Base-by-base conservation (phyloP, 2,888 invertebrate genomes). In the Spilarctia lutea region DNA sequence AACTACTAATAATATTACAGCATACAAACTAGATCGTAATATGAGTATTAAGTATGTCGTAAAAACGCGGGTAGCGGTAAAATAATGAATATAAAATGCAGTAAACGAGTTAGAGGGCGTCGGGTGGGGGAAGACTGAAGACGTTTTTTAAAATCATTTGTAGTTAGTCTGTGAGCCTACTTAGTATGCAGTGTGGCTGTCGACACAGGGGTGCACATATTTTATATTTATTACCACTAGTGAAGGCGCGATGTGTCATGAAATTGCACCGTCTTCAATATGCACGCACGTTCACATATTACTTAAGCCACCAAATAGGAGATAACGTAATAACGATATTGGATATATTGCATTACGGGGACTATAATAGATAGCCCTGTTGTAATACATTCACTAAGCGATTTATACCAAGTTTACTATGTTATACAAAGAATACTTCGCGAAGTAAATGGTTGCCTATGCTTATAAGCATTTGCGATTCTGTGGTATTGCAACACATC, bases 221-320 rank as follows among this genome's bases (percentile, higher is more conserved):
- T 93, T 94, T 93, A 94, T 93, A 93, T 94, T 94, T 94, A 94
- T 93, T 92, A 91, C 90, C 85, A 87, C 89, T 89, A 90, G 80
- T 84, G 89, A 74, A 88, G 86, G 87, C 90, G 89, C 91, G 89
- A 89, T 89, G 89, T 88, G 88, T 88, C 83, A 89, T 87, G 89
- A 92, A 92, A 93, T 93, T 94, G 93, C 93, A 92, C 80, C 85
- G 75, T 74, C 85, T 85, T 87, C 88, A 86, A 89, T 90, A 89
- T 91, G 91, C 91, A 88, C 76, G 79, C 85, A 75, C 76, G 83
- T 74, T 73, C 85, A 86, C 88, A 81, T 85, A 82, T 86, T 86
- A 87, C 86, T 87, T 86, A 86, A 86, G 81, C 80, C 80, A 74
- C 77, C 80, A 77, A 83, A 78, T 72, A 77, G 42, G n/a, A 80